Conservation (phyloP, 2,113 vertebrate species). For the Neoarius graeffei region DNA sequence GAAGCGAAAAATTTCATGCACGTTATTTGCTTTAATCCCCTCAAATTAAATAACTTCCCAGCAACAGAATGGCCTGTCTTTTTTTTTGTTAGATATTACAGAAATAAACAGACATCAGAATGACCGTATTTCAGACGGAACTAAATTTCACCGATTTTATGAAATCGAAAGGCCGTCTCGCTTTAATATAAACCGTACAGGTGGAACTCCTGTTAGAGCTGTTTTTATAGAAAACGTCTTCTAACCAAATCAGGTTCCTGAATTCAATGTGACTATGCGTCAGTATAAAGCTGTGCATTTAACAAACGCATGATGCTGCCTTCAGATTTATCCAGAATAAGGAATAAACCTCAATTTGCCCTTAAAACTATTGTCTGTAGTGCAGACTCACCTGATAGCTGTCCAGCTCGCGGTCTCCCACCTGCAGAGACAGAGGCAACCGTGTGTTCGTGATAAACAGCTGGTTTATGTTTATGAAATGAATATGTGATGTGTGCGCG, state of each 20-base stretch:
- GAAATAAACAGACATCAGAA: too few relatives aligned
- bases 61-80: too few relatives aligned
- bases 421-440: not conserved
- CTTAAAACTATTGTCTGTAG: not conserved
- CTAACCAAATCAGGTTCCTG: not conserved
- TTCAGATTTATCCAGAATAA: not conserved
- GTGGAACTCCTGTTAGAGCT: not conserved
- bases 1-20: too few relatives aligned
- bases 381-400: slow-evolving; percentile 87
- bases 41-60: too few relatives aligned
- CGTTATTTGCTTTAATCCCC: too few relatives aligned
- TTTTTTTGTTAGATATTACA: too few relatives aligned
- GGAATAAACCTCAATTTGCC: not conserved
- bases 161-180: too few relatives aligned
- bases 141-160: too few relatives aligned
- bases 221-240: not conserved
- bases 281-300: not conserved
- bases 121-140: too few relatives aligned
- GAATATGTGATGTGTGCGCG: not conserved
- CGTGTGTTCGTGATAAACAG: not conserved
- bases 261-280: not conserved
- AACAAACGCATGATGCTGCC: not conserved
- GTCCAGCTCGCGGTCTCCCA: slow-evolving; percentile 89
- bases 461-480: not conserved
- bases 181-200: too few relatives aligned